Evolutionary conservation across 2,113 vertebrate species (phyloP).

Genomic region (Hypomesus transpacificus): DNA sequence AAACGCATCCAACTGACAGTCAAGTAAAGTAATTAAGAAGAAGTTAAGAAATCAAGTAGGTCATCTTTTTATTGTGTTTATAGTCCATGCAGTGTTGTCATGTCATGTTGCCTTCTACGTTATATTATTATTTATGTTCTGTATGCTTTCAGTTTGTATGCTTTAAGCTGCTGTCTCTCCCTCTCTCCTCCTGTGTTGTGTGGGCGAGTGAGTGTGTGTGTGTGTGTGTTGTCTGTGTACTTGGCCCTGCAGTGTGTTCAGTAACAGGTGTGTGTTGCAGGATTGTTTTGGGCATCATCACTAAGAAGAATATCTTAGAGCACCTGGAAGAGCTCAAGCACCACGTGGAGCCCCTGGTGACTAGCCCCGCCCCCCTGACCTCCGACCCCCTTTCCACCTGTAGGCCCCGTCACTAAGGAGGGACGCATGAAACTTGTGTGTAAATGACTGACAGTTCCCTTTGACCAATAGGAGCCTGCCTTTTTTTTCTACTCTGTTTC

Average conservation of each 20-base stretch:
- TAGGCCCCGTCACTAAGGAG: slow-evolving; percentile 73
- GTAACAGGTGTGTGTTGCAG: slow-evolving; percentile 99
- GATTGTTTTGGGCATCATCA: slow-evolving; percentile 99
- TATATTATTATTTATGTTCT: slow-evolving; percentile 31
- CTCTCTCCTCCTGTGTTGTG: slow-evolving; percentile 3
- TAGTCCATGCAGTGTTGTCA: background rate
- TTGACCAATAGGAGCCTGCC: slow-evolving; percentile 11
- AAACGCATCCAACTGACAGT: background rate
- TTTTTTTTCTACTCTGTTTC: slow-evolving; percentile 16
- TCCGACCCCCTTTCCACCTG: slow-evolving; percentile 76
- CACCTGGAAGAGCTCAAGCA: slow-evolving; percentile 99
- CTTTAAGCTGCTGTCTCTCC: slow-evolving; percentile 39
- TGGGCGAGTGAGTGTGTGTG: background rate
- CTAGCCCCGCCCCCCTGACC: slow-evolving; percentile 88
- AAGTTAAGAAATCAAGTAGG: no score
- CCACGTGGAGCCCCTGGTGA: slow-evolving; percentile 94
- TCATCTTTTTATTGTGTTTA: background rate
- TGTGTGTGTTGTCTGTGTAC: background rate
- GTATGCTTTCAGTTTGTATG: slow-evolving; percentile 30
- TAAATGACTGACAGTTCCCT: slow-evolving; percentile 51
- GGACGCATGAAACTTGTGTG: slow-evolving; percentile 88
- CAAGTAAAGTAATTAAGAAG: background rate
- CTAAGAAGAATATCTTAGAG: slow-evolving; percentile 99
- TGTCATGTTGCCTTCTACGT: slow-evolving; percentile 16
- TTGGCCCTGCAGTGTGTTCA: slow-evolving; percentile 59